Conservation (phyloP, 2,797 vertebrate genomes). For the Schizopygopsis malacanthus region DNA sequence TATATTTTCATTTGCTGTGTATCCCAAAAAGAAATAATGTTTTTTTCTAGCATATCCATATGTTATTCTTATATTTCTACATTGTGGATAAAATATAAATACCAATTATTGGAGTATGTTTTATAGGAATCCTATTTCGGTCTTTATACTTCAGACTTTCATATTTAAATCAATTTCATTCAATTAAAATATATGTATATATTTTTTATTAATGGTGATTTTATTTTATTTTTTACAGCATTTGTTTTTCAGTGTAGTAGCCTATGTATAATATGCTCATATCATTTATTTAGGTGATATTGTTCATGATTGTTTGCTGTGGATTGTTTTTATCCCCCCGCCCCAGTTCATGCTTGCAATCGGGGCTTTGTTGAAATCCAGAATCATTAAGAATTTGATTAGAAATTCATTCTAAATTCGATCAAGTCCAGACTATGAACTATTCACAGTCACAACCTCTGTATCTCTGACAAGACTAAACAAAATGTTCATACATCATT, state of each 20-base stretch:
- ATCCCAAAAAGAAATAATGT: too few relatives aligned
- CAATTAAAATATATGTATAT: too few relatives aligned
- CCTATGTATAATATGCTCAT: too few relatives aligned
- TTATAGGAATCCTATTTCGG: background rate
- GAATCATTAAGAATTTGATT: background rate
- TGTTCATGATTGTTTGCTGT: background rate
- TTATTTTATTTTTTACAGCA: too few relatives aligned
- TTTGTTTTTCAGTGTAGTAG: too few relatives aligned
- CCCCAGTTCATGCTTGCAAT: background rate
- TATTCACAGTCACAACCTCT: background rate
- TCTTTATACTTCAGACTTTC: background rate
- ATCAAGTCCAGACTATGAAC: background rate
- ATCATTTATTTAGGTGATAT: background rate
- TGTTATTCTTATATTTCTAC: too few relatives aligned
- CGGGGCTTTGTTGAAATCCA: background rate
- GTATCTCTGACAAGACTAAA: background rate
- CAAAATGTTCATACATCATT: background rate
- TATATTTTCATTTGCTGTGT: too few relatives aligned
- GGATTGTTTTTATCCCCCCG: background rate
- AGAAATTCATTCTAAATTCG: background rate
- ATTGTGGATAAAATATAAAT: too few relatives aligned
- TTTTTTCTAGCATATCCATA: too few relatives aligned
- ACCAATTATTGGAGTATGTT: background rate
- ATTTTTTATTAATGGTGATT: too few relatives aligned
- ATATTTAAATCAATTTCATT: too few relatives aligned